Base-by-base conservation (phyloP, 92 coral and sea anemone species). In the Parazoanthus atlanticus region DNA sequence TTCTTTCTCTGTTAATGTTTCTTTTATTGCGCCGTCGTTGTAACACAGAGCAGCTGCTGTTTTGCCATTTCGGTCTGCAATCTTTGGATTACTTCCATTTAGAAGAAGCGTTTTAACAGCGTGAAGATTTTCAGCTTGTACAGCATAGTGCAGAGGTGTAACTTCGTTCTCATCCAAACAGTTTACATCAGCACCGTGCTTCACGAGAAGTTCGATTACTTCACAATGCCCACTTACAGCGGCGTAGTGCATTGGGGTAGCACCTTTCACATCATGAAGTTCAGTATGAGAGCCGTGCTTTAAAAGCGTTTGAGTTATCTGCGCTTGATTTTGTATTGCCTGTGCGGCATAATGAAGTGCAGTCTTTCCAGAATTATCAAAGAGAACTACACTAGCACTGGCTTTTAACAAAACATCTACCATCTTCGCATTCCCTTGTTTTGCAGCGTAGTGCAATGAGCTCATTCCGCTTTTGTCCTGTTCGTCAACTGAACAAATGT, bases 131-230 rank as follows among this genome's bases (percentile, higher is more conserved):
- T 36, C 23, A 65, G 74, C 74, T 66, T 66, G 41, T 10, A 61
- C 86, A 25, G 86, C 86, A 33, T 82, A 82, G 25, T 82, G 86
- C n/a, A 82, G 76, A 3, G 86, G 86, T 21, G 86, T 82, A 1
- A 34, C 86, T 21, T 82, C 86, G 47, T 66, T 67, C 11, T 54
- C 47, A 43, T 82, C 76, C 86, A 82, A 65, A 65, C 86, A 82
- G 75, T 82, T 82, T 21, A 82, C 30, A 82, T 82, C 86, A 8
- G 86, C 86, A 61, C 86, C 86, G 5, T 82, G 19, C 0, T 65
- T 26, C 8, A n/a, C 75, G 30, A 82, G 33, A 32, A 82, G 12
- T 40, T 82, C 36, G 36, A 82, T 64, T 15, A 82, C 54, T 1
- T 82, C 56, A 64, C 54, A 34, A 7, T 31, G 52, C 19, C 86